A percentile compares a stretch with the other conserved stretches of the same genome.
Conservation (phyloP, 2,797 vertebrate genomes). For the Bryconaethiops microstoma region DNA sequence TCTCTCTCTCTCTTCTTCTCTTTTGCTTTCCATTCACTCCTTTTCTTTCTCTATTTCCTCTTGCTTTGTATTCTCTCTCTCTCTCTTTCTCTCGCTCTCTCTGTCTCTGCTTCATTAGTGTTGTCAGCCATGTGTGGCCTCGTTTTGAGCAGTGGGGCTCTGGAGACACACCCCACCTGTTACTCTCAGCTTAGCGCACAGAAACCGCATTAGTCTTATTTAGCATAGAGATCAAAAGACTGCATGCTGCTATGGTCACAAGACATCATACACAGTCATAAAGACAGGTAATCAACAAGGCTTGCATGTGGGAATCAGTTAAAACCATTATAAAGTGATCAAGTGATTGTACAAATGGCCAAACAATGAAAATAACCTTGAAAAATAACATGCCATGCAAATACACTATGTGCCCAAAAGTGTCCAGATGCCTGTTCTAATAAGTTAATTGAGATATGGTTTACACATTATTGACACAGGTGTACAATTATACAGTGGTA, state of each 20-base stretch:
- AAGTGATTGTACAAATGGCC: not conserved
- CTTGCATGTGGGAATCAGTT: not conserved
- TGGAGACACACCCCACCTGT: constrained; percentile 46
- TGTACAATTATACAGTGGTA: not conserved
- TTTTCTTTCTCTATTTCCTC: not conserved
- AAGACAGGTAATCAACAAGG: not conserved
- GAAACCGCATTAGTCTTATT: constrained; percentile 27
- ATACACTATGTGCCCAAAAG: not conserved
- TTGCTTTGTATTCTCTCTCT: not conserved
- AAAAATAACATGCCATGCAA: not conserved
- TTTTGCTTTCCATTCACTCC: not conserved
- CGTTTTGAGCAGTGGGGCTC: constrained; percentile 29
- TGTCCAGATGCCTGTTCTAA: not conserved
- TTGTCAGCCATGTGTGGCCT: constrained; percentile 50
- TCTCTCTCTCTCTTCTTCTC: not conserved
- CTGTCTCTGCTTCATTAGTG: constrained; percentile 42
- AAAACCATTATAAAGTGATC: not conserved
- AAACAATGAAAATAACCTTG: too few relatives aligned
- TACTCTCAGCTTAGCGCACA: constrained; percentile 32
- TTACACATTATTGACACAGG: too few relatives aligned
- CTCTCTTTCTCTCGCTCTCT: constrained; percentile 56
- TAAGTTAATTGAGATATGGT: not conserved
- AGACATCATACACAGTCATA: not conserved
- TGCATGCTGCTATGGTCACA: not conserved
- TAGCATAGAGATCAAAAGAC: constrained; percentile 9